Conservation (phyloP, 2,113 vertebrate species). For the Poecilia latipinna region DNA sequence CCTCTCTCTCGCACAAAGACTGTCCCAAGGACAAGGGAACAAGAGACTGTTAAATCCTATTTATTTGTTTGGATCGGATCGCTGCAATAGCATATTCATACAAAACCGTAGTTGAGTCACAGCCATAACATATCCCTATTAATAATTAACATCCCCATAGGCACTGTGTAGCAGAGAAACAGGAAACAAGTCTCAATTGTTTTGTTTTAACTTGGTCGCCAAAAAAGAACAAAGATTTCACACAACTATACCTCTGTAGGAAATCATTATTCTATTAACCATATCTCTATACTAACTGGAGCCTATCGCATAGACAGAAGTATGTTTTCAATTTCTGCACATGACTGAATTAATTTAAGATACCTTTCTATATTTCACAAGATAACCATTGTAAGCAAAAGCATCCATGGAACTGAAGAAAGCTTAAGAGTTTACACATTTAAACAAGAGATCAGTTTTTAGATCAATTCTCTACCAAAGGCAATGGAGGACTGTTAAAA, state of each 20-base stretch:
- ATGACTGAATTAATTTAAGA: too few species aligned
- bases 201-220: not conserved
- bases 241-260: not conserved
- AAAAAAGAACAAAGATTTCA: not conserved
- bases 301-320: too few species aligned
- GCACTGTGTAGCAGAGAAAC: not conserved
- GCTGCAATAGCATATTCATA: not conserved
- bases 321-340: too few species aligned
- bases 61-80: conserved; percentile 4
- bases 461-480: too few species aligned
- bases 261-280: not conserved
- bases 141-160: not conserved
- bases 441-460: too few species aligned
- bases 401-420: too few species aligned
- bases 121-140: not conserved
- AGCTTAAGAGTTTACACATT: too few species aligned
- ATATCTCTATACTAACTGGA: too few species aligned
- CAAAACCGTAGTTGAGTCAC: not conserved
- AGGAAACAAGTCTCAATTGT: not conserved
- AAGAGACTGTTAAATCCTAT: conserved; percentile 21
- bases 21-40: conserved; percentile 3
- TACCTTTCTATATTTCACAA: too few species aligned
- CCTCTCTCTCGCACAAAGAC: conserved; percentile 2
- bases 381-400: too few species aligned
- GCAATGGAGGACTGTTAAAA: too few species aligned